Conservation (phyloP, 2,113 vertebrate genomes). For the Alligator mississippiensis region DNA sequence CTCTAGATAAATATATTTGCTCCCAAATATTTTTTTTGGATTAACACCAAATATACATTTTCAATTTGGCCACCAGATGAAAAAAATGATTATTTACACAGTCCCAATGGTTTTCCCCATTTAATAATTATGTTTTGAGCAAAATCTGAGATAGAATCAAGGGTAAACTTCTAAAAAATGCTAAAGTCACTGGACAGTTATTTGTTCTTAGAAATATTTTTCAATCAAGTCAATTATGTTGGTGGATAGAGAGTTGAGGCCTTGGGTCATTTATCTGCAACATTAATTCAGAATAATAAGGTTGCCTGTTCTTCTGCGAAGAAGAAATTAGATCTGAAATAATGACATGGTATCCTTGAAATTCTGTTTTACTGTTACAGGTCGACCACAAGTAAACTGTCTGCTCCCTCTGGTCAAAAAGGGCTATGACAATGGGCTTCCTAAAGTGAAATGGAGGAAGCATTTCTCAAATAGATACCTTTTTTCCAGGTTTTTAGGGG, state of each 20-base stretch:
- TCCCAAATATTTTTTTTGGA: too few species aligned
- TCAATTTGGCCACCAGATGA: too few species aligned
- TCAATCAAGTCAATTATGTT: neutral
- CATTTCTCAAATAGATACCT: neutral
- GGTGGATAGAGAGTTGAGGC: neutral
- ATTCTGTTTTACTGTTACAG: neutral
- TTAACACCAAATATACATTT: too few species aligned
- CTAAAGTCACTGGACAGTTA: neutral
- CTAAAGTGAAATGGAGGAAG: neutral
- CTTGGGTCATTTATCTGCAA: neutral
- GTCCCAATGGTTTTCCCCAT: too few species aligned
- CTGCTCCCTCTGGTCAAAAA: neutral
- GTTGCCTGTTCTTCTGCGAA: neutral
- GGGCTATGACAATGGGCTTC: neutral
- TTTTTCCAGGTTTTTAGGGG: neutral
- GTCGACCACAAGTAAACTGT: neutral
- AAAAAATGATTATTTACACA: too few species aligned
- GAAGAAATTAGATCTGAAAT: neutral
- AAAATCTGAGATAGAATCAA: neutral
- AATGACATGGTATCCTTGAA: neutral
- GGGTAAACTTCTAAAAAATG: neutral
- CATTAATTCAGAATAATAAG: neutral
- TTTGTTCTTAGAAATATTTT: neutral
- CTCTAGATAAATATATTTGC: too few species aligned
- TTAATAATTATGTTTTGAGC: neutral